phyloP scores from a whole-genome alignment of 2,113 vertebrate species.

The Cheilinus undulatus region DNA sequence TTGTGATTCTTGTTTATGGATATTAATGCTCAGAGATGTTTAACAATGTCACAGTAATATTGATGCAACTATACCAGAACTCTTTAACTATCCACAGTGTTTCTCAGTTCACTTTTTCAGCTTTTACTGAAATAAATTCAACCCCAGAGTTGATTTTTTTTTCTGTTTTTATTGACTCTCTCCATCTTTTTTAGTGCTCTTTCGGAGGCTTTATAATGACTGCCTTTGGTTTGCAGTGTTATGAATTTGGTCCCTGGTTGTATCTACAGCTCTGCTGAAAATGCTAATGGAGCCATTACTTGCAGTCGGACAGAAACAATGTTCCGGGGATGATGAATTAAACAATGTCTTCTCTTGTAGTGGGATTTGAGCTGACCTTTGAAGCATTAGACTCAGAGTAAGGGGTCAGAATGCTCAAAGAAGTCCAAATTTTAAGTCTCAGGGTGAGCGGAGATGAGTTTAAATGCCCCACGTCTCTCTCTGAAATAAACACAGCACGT shows the following conservation, averaged over 20 bases:
- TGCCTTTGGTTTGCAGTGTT: slow-evolving; percentile 12
- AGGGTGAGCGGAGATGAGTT: slow-evolving; percentile 10
- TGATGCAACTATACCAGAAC: neutral
- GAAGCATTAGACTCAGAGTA: slow-evolving; percentile 46
- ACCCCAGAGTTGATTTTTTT: neutral
- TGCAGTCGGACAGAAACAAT: slow-evolving; percentile 54
- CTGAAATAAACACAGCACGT: slow-evolving; percentile 29
- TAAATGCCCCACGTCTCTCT: slow-evolving; percentile 24
- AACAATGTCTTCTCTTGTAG: slow-evolving; percentile 48
- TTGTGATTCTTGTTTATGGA: slow-evolving; percentile 1
- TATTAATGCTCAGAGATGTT: neutral
- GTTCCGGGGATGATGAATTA: slow-evolving; percentile 60
- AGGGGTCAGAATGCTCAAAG: slow-evolving; percentile 45
- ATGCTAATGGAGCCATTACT: slow-evolving; percentile 66
- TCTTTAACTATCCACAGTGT: too few species aligned
- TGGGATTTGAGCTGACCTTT: slow-evolving; percentile 41
- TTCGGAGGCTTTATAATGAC: slow-evolving; percentile 23
- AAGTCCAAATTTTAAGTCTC: slow-evolving; percentile 47
- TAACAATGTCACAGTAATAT: too few species aligned
- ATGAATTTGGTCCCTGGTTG: slow-evolving; percentile 34
- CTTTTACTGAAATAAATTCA: neutral
- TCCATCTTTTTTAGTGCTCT: slow-evolving; percentile 1
- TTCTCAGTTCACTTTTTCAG: too few species aligned
- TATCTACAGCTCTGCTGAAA: slow-evolving; percentile 40
- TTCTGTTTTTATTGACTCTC: slow-evolving; percentile 7